Percentiles rank a stretch among this genome's conserved stretches.
Evolutionary conservation across 2,797 vertebrate species (phyloP).

Genomic region (Bradypus variegatus): DNA sequence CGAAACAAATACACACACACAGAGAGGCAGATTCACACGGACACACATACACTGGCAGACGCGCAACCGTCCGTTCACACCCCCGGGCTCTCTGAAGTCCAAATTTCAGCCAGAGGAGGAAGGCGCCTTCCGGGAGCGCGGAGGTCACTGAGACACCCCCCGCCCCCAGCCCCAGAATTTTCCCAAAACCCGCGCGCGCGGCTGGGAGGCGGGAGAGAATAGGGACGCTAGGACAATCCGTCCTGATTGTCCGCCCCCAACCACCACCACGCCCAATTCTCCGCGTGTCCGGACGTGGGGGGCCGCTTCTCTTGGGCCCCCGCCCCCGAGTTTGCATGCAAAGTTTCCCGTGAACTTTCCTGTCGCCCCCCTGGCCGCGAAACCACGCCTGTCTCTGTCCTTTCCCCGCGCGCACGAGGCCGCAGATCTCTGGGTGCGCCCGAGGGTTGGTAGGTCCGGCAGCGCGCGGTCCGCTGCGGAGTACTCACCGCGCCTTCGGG

Average conservation of each 20-base stretch:
- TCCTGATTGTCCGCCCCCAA: conserved; percentile 23
- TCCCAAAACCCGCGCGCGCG: conserved; percentile 45
- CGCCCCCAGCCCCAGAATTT: conserved; percentile 50
- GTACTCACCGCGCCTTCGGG: conserved; percentile 61
- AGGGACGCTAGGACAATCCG: background rate
- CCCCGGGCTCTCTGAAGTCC: conserved; percentile 43
- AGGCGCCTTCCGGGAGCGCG: conserved; percentile 3
- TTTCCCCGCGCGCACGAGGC: conserved; percentile 43
- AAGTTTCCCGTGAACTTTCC: conserved; percentile 67
- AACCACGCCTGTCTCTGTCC: conserved; percentile 48
- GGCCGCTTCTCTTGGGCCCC: conserved; percentile 41
- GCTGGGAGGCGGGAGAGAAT: background rate
- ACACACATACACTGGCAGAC: conserved; percentile 15
- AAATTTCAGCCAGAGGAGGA: conserved; percentile 33
- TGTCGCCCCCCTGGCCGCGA: background rate
- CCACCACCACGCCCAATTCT: conserved; percentile 60
- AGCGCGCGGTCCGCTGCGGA: conserved; percentile 27
- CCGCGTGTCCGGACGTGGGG: conserved; percentile 49
- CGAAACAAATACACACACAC: background rate
- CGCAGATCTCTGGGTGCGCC: conserved; percentile 16
- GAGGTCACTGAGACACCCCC: conserved; percentile 25
- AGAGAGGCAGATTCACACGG: conserved; percentile 28
- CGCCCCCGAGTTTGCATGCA: conserved; percentile 54
- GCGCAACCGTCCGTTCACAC: conserved; percentile 44
- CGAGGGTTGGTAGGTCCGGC: conserved; percentile 39